Evolutionary conservation across 2,113 vertebrate species (phyloP).

Genomic region (Delphinus delphis): DNA sequence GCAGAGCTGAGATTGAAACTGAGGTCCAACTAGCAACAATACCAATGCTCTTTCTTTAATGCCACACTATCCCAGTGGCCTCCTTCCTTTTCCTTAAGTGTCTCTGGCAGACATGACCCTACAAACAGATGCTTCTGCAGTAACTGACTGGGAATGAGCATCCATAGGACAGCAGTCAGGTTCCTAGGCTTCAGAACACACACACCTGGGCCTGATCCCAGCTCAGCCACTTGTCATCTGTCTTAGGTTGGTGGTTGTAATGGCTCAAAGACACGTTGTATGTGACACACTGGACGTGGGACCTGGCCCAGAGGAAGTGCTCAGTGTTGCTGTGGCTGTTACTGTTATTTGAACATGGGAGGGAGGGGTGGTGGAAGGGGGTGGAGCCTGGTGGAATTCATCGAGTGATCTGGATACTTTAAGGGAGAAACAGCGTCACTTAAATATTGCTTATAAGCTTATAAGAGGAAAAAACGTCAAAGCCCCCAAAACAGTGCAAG

Average conservation of each 20-base stretch:
- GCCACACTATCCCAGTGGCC: neutral
- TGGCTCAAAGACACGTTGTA: neutral
- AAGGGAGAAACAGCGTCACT: neutral
- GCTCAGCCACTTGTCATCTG: neutral
- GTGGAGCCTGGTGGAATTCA: neutral
- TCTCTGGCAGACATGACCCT: neutral
- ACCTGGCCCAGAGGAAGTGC: neutral
- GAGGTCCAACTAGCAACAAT: neutral
- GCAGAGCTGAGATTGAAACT: neutral
- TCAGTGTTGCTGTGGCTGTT: rapidly evolving
- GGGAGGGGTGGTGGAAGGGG: too few species aligned
- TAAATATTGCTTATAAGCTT: neutral
- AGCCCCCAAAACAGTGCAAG: neutral
- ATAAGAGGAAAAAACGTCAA: neutral
- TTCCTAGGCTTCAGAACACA: neutral
- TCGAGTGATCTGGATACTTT: neutral
- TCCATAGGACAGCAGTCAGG: neutral
- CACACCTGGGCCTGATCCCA: neutral
- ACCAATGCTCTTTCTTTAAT: neutral
- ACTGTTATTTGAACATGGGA: neutral
- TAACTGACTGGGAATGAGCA: neutral
- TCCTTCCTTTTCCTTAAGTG: neutral
- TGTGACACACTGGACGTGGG: too few species aligned
- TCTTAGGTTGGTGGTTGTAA: too few species aligned
- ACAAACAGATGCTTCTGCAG: neutral